Base-by-base conservation (phyloP, 2,797 vertebrate species). In the Manis crassicaudata region DNA sequence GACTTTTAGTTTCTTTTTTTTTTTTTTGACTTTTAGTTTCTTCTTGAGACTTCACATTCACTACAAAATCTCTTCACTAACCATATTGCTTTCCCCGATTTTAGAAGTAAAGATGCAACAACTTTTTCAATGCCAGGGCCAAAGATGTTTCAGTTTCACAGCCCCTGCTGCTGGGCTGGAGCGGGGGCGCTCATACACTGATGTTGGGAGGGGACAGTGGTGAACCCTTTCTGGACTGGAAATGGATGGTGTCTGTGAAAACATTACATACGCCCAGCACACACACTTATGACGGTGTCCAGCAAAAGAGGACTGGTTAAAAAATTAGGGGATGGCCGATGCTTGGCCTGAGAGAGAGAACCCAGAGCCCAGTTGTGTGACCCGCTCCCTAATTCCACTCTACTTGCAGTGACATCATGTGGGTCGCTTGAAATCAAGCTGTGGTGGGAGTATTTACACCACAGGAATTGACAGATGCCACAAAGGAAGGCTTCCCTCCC, bases 111-210 rank as follows among this genome's bases (percentile, higher is more conserved):
- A 79, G 8, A n/a, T 68, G 25, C 25, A 40, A n/a, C 56, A 13
- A 37, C 43, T 17, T 63, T 60, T 63, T 50, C 56, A 50, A 62
- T 40, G 32, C 12, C 46, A 16, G 3, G 35, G 58, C 5, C 35
- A 67, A 40, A 40, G 56, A 35, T 10, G 40, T 10, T 85, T 43
- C 54, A 3, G 20, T 27, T 56, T 23, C 25, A 58, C 14, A 88
- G 12, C 27, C 27, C 52, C 27, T 3, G 58, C 32, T 25, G 27
- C 54, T 63, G 29, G 54, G 58, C 54, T 56, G 18, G 54, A 50
- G 3, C 7, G 14, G 65, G 16, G 32, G 62, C 35, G 18, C 16
- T 6, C 11, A 10, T 29, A 23, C 4, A 1, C 0, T 2, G 2
- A 63, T 14, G 46, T 2, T 40, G 68, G 20, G 20, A 21, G 35